Evolutionary conservation across 2,797 vertebrate species (phyloP).

Genomic region (Hydrophis major): DNA sequence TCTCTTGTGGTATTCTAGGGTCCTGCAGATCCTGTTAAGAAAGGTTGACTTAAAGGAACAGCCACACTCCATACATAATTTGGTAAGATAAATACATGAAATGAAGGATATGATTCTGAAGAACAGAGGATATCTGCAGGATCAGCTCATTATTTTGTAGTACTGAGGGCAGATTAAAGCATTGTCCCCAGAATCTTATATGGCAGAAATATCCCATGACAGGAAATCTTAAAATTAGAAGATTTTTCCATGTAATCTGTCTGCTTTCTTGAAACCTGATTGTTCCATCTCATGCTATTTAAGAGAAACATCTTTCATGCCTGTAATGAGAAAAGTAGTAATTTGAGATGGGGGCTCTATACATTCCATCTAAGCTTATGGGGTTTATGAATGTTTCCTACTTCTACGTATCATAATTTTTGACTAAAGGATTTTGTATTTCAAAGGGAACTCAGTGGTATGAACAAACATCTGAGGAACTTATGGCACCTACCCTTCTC

Average conservation of each 20-base stretch:
- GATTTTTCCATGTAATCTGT: not conserved
- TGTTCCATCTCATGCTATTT: not conserved
- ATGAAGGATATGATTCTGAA: not conserved
- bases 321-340: not conserved
- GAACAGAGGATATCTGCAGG: not conserved
- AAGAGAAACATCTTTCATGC: not conserved
- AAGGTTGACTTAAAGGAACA: not conserved
- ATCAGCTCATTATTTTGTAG: not conserved
- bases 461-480: conserved; percentile 88
- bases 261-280: not conserved
- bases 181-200: too few relatives aligned
- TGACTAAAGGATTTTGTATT: not conserved
- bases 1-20: not conserved
- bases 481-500: conserved; percentile 95
- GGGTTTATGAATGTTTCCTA: not conserved
- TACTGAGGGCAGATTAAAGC: not conserved
- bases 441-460: conserved; percentile 92
- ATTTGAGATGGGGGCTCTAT: not conserved
- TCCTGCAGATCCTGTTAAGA: not conserved
- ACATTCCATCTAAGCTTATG: not conserved
- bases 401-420: not conserved
- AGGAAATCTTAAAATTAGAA: not conserved
- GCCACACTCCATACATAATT: not conserved
- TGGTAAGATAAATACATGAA: not conserved
- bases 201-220: not conserved